phyloP scores from a whole-genome alignment of 2,797 vertebrate species.

The Coracias cyanogaster region DNA sequence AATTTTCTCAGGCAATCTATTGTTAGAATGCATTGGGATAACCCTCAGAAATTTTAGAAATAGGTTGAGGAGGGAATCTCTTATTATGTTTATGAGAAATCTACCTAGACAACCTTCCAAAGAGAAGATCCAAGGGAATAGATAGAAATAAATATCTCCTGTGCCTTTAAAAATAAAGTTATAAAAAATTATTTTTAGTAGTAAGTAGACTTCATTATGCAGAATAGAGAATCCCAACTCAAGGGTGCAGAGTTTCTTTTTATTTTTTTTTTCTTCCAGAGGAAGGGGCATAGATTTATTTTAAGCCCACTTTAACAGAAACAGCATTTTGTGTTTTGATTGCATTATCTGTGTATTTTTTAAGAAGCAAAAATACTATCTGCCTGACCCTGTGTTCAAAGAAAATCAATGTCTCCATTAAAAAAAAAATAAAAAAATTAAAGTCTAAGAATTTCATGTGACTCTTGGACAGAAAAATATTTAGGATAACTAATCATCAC shows the following conservation, averaged over 20 bases:
- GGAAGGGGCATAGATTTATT: neutral
- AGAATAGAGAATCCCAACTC: neutral
- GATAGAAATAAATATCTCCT: neutral
- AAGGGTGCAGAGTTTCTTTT: neutral
- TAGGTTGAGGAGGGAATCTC: neutral
- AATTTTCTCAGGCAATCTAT: neutral
- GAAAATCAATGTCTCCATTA: neutral
- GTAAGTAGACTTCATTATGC: neutral
- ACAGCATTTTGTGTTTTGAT: neutral
- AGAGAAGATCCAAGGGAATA: neutral
- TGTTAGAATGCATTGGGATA: neutral
- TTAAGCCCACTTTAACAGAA: neutral
- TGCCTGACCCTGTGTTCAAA: neutral
- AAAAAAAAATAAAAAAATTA: neutral
- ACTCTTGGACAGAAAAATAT: neutral
- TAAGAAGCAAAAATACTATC: neutral
- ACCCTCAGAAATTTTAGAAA: neutral
- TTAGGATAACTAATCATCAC: neutral
- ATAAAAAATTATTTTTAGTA: neutral
- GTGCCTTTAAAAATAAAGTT: neutral
- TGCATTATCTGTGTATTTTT: neutral
- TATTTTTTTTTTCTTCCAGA: neutral
- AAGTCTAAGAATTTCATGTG: neutral
- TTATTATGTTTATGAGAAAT: neutral
- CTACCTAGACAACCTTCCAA: neutral